These are phyloP conservation scores for Brenthis hecate DNA, from an alignment of 2,888 invertebrate genomes.

Conservation along the genomic window DNA sequence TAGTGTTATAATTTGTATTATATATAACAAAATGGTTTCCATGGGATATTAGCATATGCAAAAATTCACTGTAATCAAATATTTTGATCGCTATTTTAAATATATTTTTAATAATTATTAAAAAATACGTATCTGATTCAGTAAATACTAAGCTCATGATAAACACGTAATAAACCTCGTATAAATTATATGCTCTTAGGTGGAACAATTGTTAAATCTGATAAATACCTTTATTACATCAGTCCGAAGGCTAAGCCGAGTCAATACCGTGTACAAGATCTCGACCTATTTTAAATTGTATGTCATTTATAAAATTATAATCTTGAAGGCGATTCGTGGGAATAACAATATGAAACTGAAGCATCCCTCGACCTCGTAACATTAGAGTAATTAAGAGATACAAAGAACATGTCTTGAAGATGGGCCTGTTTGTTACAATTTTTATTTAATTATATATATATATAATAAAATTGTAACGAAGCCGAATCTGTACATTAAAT, in stretches of 20 bases:
- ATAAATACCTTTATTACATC: constrained; percentile 19
- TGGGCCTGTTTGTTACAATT: background rate
- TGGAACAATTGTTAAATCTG: constrained; percentile 14
- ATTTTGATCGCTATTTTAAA: too few relatives aligned
- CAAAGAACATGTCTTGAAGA: constrained; percentile 1
- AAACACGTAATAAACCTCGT: too few relatives aligned
- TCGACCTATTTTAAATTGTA: constrained; percentile 30
- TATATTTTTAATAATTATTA: too few relatives aligned
- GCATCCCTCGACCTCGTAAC: constrained; percentile 25
- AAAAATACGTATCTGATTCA: too few relatives aligned
- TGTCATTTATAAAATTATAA: constrained; percentile 31
- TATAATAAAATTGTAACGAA: too few relatives aligned
- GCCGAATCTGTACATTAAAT: too few relatives aligned
- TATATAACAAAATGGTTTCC: too few relatives aligned
- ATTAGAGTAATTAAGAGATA: constrained; percentile 14
- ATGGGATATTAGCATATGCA: too few relatives aligned
- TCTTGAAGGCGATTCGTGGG: constrained; percentile 34
- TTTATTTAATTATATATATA: too few relatives aligned
- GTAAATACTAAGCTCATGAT: too few relatives aligned
- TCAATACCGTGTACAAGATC: constrained; percentile 25
- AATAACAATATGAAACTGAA: constrained; percentile 27
- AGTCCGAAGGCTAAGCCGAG: constrained; percentile 27
- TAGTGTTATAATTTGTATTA: too few relatives aligned
- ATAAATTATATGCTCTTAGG: background rate
- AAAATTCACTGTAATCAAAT: too few relatives aligned